Conservation (phyloP, 2,797 vertebrate genomes). For the Pseudochaenichthys georgianus region DNA sequence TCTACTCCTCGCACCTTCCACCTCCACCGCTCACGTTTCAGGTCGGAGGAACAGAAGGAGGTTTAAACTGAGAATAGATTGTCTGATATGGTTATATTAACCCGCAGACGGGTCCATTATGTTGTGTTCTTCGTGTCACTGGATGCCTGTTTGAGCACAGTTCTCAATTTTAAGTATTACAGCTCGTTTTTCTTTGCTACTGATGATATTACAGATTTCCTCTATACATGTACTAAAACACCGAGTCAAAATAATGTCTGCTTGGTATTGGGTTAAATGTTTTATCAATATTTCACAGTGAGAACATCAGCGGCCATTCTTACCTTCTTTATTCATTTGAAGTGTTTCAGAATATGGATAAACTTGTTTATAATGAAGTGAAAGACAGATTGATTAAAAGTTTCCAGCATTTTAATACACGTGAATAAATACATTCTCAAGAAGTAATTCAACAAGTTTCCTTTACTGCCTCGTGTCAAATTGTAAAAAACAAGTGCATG, state of each 20-base stretch:
- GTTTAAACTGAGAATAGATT: too few relatives aligned
- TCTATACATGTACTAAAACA: background rate
- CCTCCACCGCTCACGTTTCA: too few relatives aligned
- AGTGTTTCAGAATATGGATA: background rate
- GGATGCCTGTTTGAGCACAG: background rate
- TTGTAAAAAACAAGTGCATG: constrained; percentile 10
- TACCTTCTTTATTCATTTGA: constrained; percentile 6
- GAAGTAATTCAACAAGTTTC: background rate
- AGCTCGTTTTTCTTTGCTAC: too few relatives aligned
- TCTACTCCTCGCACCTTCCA: too few relatives aligned
- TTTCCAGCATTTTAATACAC: background rate
- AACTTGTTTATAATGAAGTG: background rate
- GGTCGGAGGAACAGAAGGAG: too few relatives aligned
- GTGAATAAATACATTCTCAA: background rate
- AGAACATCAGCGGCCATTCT: background rate
- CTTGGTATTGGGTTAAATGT: background rate
- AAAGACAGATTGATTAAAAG: constrained; percentile 1
- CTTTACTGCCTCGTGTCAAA: background rate
- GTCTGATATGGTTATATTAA: background rate
- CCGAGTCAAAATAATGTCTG: background rate
- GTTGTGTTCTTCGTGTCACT: background rate
- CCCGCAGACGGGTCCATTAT: background rate
- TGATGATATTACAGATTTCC: background rate
- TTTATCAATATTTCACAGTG: background rate
- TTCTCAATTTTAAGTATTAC: background rate